phyloP scores from a whole-genome alignment of 2,888 invertebrate genomes.

The Lissocephala sabroskyi region DNA sequence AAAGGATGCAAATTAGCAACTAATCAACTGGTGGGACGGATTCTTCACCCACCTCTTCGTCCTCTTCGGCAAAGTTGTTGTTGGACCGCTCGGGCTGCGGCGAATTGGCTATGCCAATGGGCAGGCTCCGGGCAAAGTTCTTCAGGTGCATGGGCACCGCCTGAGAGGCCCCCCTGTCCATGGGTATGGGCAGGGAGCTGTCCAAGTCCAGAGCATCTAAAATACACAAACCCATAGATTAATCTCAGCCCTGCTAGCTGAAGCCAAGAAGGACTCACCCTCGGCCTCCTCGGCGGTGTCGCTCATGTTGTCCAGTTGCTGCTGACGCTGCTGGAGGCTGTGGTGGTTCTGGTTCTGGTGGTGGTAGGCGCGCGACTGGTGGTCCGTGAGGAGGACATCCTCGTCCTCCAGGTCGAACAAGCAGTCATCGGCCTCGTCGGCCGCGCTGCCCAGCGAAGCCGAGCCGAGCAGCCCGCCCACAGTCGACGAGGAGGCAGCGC shows the following conservation, averaged over 20 bases:
- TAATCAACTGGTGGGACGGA: not conserved
- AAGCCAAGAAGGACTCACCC: conserved; percentile 73
- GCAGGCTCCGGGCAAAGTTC: conserved; percentile 82
- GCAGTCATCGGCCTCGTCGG: conserved; percentile 77
- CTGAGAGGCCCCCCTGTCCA: conserved; percentile 25
- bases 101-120: conserved; percentile 81
- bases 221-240: not conserved
- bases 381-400: conserved; percentile 32
- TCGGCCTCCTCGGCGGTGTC: conserved; percentile 87
- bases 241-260: not conserved
- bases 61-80: conserved; percentile 27
- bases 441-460: not conserved
- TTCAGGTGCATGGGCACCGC: conserved; percentile 33
- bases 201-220: conserved; percentile 71
- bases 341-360: conserved; percentile 20
- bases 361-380: conserved; percentile 21
- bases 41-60: conserved; percentile 57
- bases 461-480: too few relatives aligned
- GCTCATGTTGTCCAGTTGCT: conserved; percentile 68
- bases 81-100: conserved; percentile 52
- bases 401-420: conserved; percentile 84
- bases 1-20: not conserved
- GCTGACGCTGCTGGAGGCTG: conserved; percentile 18
- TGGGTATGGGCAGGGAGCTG: conserved; percentile 63
- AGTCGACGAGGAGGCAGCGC: conserved; percentile 22